These are phyloP conservation scores for Sander lucioperca DNA, from an alignment of 2,113 vertebrate genomes.

Conservation along the genomic window DNA sequence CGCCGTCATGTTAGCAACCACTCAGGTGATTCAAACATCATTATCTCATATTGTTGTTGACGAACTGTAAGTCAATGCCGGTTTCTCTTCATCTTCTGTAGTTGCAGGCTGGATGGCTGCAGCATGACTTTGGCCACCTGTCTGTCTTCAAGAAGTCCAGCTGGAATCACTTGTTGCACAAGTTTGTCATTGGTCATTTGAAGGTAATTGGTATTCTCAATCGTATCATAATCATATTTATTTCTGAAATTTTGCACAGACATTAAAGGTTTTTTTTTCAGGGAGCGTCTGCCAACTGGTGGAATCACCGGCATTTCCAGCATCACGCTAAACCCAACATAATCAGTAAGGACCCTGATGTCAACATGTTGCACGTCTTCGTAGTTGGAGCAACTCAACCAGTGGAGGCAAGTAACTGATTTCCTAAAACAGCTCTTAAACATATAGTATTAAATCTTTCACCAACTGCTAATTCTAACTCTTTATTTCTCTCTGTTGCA, in stretches of 20 bases:
- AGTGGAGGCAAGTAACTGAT: slow-evolving; percentile 85
- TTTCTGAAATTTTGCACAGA: background rate
- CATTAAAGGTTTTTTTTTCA: slow-evolving; percentile 57
- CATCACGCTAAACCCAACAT: slow-evolving; percentile 97
- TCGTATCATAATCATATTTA: background rate
- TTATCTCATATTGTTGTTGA: background rate
- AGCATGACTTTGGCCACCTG: slow-evolving; percentile 96
- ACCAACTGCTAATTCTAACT: background rate
- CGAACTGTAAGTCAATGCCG: background rate
- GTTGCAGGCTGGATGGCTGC: slow-evolving; percentile 95
- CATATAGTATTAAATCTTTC: background rate
- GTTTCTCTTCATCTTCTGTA: slow-evolving; percentile 58
- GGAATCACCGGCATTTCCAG: slow-evolving; percentile 98
- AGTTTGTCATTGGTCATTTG: slow-evolving; percentile 94
- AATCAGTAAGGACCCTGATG: slow-evolving; percentile 93
- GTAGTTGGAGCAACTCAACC: slow-evolving; percentile 91
- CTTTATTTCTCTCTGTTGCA: slow-evolving; percentile 71
- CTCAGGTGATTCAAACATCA: slow-evolving; percentile 86
- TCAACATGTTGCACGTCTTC: slow-evolving; percentile 93
- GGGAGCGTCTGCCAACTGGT: slow-evolving; percentile 97
- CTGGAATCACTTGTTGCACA: slow-evolving; percentile 94
- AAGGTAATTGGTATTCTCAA: slow-evolving; percentile 82
- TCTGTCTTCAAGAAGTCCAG: slow-evolving; percentile 92
- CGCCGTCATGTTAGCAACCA: slow-evolving; percentile 84
- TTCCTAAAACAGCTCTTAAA: background rate